phyloP scores from a whole-genome alignment of 2,797 vertebrate genomes.

The Oreortyx pictus region DNA sequence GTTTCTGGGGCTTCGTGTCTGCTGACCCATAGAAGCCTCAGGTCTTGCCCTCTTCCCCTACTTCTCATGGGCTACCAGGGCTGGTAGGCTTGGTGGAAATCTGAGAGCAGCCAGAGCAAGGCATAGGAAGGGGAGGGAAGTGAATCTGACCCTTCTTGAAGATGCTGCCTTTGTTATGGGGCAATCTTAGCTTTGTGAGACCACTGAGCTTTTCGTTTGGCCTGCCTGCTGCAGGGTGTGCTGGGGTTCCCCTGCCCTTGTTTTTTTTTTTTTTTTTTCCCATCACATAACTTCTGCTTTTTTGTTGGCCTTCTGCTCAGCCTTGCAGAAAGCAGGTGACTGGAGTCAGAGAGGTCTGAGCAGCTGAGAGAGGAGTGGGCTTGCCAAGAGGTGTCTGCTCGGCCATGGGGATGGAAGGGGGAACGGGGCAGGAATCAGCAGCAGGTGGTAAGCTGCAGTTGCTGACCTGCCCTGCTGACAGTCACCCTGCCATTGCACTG shows the following conservation, averaged over 20 bases:
- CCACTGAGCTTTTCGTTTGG: background rate
- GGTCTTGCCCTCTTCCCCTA: background rate
- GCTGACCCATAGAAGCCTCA: background rate
- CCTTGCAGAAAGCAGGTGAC: background rate
- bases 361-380: background rate
- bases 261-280: background rate
- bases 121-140: background rate
- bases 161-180: background rate
- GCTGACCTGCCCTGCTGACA: background rate
- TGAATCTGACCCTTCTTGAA: background rate
- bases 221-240: background rate
- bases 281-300: background rate
- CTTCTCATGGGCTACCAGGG: background rate
- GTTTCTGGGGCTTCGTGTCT: background rate
- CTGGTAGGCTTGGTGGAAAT: background rate
- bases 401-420: background rate
- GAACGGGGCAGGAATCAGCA: background rate
- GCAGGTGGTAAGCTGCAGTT: background rate
- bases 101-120: background rate
- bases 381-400: background rate
- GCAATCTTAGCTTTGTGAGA: background rate
- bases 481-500: background rate
- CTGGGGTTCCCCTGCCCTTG: background rate
- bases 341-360: background rate
- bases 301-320: background rate